phyloP scores from a whole-genome alignment of 2,888 invertebrate species.

The Hemicrepidius hirtus region DNA sequence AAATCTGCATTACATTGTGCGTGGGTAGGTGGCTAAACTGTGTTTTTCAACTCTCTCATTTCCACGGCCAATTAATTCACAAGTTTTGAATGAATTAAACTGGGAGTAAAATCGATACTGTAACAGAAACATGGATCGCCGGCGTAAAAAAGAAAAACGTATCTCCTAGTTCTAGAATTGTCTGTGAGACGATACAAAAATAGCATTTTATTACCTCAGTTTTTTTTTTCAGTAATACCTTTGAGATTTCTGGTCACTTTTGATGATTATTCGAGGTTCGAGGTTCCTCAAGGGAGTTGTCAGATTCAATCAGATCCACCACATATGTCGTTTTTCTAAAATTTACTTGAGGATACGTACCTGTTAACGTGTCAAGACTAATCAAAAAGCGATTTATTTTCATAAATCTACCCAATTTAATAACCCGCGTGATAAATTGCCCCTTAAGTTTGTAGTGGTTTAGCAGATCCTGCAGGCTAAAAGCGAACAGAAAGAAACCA shows the following conservation, averaged over 20 bases:
- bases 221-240: conserved; percentile 10
- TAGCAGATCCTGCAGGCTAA: not conserved
- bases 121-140: not conserved
- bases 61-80: conserved; percentile 24
- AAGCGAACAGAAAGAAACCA: conserved; percentile 29
- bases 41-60: conserved; percentile 17
- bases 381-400: conserved; percentile 26
- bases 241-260: conserved; percentile 28
- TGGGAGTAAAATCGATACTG: conserved; percentile 21
- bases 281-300: conserved; percentile 23
- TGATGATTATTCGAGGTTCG: conserved; percentile 29
- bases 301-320: conserved; percentile 19
- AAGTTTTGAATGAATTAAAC: conserved; percentile 32
- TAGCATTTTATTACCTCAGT: conserved; percentile 19
- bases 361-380: conserved; percentile 1
- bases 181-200: conserved; percentile 11
- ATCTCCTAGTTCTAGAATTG: not conserved
- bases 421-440: conserved; percentile 30
- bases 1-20: conserved; percentile 17
- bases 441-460: conserved; percentile 15
- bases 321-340: conserved; percentile 12
- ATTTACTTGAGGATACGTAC: not conserved
- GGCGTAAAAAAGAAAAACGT: not conserved
- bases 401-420: conserved; percentile 25
- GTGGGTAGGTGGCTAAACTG: conserved; percentile 11